These are phyloP conservation scores for Drosophila pseudotalamancana DNA, from an alignment of 2,888 invertebrate species.

Conservation along the genomic window DNA sequence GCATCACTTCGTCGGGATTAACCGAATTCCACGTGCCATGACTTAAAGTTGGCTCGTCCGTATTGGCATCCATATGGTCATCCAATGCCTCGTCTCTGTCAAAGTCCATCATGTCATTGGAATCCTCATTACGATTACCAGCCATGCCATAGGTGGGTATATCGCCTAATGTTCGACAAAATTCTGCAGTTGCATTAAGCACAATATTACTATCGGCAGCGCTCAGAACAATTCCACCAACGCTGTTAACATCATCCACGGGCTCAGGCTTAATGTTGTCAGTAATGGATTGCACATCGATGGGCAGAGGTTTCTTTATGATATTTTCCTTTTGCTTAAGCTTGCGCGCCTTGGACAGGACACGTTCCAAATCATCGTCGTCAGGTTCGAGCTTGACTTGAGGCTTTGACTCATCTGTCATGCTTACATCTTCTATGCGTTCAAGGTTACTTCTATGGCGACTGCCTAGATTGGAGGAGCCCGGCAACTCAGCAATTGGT, in stretches of 20 bases:
- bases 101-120: slow-evolving; percentile 86
- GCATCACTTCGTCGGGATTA: slow-evolving; percentile 86
- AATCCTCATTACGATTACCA: slow-evolving; percentile 94
- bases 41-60: slow-evolving; percentile 85
- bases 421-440: slow-evolving; percentile 84
- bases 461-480: slow-evolving; percentile 79
- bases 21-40: slow-evolving; percentile 94
- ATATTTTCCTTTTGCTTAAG: slow-evolving; percentile 86
- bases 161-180: slow-evolving; percentile 97
- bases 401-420: slow-evolving; percentile 83
- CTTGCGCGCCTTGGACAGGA: slow-evolving; percentile 89
- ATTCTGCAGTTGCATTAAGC: slow-evolving; percentile 97
- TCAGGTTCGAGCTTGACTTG: slow-evolving; percentile 85
- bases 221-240: slow-evolving; percentile 52
- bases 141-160: slow-evolving; percentile 97
- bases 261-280: slow-evolving; percentile 85
- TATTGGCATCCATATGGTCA: slow-evolving; percentile 76
- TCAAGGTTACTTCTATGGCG: slow-evolving; percentile 71
- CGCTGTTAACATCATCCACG: slow-evolving; percentile 74
- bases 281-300: slow-evolving; percentile 83
- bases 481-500: slow-evolving; percentile 80
- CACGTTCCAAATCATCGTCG: slow-evolving; percentile 89
- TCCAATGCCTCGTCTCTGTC: slow-evolving; percentile 82
- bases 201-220: slow-evolving; percentile 87
- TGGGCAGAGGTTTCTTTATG: slow-evolving; percentile 76